Base-by-base conservation (phyloP, 1,140 invertebrate genomes). In the Eumeta japonica region DNA sequence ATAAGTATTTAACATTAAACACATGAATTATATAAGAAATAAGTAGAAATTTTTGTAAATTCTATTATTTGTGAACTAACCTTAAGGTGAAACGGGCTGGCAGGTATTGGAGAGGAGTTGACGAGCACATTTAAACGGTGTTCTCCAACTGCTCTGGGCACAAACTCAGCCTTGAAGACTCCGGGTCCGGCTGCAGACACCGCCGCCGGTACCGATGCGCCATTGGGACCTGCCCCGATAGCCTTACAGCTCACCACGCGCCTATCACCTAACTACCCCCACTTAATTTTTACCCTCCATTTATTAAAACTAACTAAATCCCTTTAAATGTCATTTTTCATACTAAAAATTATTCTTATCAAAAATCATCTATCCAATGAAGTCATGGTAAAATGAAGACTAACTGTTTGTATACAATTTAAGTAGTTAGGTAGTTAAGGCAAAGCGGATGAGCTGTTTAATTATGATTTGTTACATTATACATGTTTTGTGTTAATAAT, bases 71-170 rank as follows among this genome's bases (percentile, higher is more conserved):
- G n/a, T 24, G 7, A n/a, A 24, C 20, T 7, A 24, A 81, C 80
- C 79, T 96, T 95, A 46, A 91, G 90, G 45, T 88, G 84, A 74
- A 95, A 96, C 3, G 93, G 93, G 55, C 90, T 93, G 18, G 90
- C 91, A 15, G 84, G 83, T 33, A 93, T 87, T 1, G 88, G 82
- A 45, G 83, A 74, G 45, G 87, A 86, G 50, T 83, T 83, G 45
- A 91, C 86, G 28, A 83, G 86, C 20, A 96, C 88, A 53, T 87
- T 84, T 41, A 96, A 90, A 44, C 88, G 83, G 66, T 97, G 92
- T 65, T 97, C 94, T 24, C 93, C 93, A 35, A 90, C 90, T 15
- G 87, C 79, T 47, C 86, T 78, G 3, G 92, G 91, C 34, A 87
- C 88, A 65, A 93, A 94, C 62, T 93, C 90, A 4, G 92, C 90